phyloP scores from a whole-genome alignment of 1,140 invertebrate species.

The Chlorops oryzae region DNA sequence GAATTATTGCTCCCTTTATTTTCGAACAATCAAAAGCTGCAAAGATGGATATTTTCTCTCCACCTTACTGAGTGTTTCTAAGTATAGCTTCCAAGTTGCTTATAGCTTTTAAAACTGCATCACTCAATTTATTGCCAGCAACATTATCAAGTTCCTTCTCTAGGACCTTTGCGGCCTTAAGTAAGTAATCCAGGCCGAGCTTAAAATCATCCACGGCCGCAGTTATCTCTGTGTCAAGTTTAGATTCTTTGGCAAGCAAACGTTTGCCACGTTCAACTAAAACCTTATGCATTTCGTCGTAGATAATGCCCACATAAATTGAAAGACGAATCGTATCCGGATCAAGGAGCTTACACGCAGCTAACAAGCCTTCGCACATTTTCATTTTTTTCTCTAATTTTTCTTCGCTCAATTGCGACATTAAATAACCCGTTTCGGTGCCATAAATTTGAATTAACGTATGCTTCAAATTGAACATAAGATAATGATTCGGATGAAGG shows the following conservation, averaged over 20 bases:
- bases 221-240: neutral
- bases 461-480: constrained; percentile 71
- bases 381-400: constrained; percentile 58
- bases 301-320: constrained; percentile 64
- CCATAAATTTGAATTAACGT: constrained; percentile 72
- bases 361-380: constrained; percentile 62
- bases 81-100: constrained; percentile 10
- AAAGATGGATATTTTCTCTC: too few relatives aligned
- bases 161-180: constrained; percentile 18
- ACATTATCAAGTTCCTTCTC: constrained; percentile 37
- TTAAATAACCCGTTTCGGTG: constrained; percentile 55
- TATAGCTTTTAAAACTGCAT: constrained; percentile 13
- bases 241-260: neutral
- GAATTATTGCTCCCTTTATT: too few relatives aligned
- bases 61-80: too few relatives aligned
- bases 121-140: constrained; percentile 34
- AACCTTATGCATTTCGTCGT: constrained; percentile 55
- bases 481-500: constrained; percentile 75
- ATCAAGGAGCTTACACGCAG: constrained; percentile 60
- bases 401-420: constrained; percentile 52
- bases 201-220: constrained; percentile 5
- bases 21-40: too few relatives aligned
- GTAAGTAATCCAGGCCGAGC: constrained; percentile 7
- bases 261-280: constrained; percentile 8
- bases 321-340: constrained; percentile 62